A percentile compares a stretch with the other conserved stretches of the same genome.
phyloP scores from a whole-genome alignment of 1,140 invertebrate species.

The Trichonephila inaurata region DNA sequence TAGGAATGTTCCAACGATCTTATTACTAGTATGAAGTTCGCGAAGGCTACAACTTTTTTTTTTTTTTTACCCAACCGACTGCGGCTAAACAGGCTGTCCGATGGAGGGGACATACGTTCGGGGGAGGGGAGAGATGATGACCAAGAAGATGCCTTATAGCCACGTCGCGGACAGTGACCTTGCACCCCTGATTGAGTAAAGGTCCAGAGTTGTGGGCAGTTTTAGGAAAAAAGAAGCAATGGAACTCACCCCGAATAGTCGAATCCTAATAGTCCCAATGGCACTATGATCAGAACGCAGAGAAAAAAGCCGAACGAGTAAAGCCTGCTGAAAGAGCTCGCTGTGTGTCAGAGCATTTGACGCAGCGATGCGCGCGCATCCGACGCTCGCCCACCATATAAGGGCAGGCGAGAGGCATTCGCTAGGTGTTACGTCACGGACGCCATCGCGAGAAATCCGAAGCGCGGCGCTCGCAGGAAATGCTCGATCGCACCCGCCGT shows the following conservation, averaged over 20 bases:
- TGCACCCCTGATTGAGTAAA: neutral
- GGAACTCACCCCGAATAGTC: slow-evolving; percentile 4
- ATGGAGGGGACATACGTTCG: neutral
- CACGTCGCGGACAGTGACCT: slow-evolving; percentile 9
- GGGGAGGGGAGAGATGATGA: neutral
- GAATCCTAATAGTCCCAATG: slow-evolving; percentile 61
- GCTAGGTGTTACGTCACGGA: slow-evolving; percentile 66
- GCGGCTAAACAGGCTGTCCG: neutral
- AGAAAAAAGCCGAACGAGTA: slow-evolving; percentile 27
- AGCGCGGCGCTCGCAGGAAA: slow-evolving; percentile 47
- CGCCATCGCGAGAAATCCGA: slow-evolving; percentile 71
- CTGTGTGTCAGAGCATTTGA: slow-evolving; percentile 63
- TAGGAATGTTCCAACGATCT: too few relatives aligned
- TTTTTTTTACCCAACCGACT: neutral
- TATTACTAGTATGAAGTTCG: neutral
- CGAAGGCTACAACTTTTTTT: neutral
- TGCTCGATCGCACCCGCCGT: slow-evolving; percentile 20
- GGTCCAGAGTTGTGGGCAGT: neutral
- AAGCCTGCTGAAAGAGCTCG: slow-evolving; percentile 36
- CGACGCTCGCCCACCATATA: slow-evolving; percentile 76
- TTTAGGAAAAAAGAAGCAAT: neutral
- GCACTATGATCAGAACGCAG: slow-evolving; percentile 29
- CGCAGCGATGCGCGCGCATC: slow-evolving; percentile 75
- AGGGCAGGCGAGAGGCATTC: slow-evolving; percentile 73
- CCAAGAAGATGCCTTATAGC: neutral